phyloP scores from a whole-genome alignment of 2,113 vertebrate genomes.

The Danio rerio region DNA sequence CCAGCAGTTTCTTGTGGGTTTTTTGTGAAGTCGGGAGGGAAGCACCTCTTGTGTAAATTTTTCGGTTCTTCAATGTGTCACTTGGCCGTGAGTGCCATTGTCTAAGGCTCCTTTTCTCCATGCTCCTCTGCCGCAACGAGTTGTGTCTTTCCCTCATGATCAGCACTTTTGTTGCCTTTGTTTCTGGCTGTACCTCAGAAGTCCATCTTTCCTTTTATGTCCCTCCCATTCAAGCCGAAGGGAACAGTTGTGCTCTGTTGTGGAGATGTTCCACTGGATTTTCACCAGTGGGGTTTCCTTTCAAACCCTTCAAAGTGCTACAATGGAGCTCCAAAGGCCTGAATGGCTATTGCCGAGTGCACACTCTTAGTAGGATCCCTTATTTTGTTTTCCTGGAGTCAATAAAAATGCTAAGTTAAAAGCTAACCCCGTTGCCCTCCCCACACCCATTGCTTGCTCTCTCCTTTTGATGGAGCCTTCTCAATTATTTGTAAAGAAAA shows the following conservation, averaged over 20 bases:
- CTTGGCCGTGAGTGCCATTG: conserved; percentile 93
- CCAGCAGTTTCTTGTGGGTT: conserved; percentile 88
- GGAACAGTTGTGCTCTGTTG: conserved; percentile 99
- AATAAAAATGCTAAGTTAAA: conserved; percentile 99
- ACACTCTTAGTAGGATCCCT: conserved; percentile 94
- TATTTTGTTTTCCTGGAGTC: conserved; percentile 99
- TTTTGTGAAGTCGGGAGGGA: conserved; percentile 78
- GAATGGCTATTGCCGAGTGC: conserved; percentile 97
- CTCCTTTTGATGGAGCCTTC: conserved; percentile 67
- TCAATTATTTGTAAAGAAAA: conserved; percentile 78
- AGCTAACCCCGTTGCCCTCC: conserved; percentile 76
- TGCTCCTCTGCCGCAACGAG: conserved; percentile 83
- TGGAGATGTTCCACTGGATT: conserved; percentile 99
- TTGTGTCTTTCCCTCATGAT: conserved; percentile 98
- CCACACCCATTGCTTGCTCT: conserved; percentile 70
- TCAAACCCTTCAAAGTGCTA: conserved; percentile 94
- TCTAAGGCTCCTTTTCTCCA: conserved; percentile 81
- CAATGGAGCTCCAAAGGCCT: conserved; percentile 90
- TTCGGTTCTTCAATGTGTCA: conserved; percentile 97
- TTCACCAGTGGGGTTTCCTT: conserved; percentile 99
- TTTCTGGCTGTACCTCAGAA: conserved; percentile 98
- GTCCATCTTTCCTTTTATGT: conserved; percentile 99
- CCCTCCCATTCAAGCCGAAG: conserved; percentile 98
- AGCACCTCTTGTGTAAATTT: conserved; percentile 96
- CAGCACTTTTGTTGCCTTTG: conserved; percentile 99